These are phyloP conservation scores for Stenchaetothrips biformis DNA, from an alignment of 2,888 invertebrate species.

Conservation along the genomic window DNA sequence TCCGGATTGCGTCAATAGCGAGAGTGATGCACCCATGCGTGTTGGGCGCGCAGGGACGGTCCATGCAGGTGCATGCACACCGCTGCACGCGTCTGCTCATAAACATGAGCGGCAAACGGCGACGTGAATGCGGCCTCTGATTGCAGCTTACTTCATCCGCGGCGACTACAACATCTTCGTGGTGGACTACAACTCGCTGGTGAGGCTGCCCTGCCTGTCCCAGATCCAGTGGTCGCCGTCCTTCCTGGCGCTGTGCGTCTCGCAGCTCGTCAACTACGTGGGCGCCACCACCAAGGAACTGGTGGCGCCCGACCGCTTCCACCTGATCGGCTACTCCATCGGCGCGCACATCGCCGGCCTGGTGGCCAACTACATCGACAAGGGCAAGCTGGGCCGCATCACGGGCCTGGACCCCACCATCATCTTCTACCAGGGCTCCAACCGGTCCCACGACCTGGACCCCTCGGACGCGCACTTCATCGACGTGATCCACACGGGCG, in stretches of 20 bases:
- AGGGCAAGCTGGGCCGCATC: conserved; percentile 76
- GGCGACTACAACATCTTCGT: conserved; percentile 82
- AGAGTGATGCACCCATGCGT: too few relatives aligned
- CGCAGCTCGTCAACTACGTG: conserved; percentile 73
- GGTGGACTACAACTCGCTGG: conserved; percentile 76
- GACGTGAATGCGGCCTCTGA: neutral
- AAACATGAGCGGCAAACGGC: too few relatives aligned
- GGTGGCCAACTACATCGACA: conserved; percentile 67
- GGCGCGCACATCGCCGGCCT: conserved; percentile 82
- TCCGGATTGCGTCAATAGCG: too few relatives aligned
- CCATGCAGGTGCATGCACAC: too few relatives aligned
- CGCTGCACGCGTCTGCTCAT: too few relatives aligned
- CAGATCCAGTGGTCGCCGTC: conserved; percentile 56
- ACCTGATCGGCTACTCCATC: conserved; percentile 80
- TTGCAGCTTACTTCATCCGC: conserved; percentile 65
- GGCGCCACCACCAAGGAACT: conserved; percentile 59
- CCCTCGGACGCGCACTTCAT: conserved; percentile 76
- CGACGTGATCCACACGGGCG: conserved; percentile 78
- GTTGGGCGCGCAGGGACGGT: too few relatives aligned
- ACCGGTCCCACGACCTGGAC: conserved; percentile 74
- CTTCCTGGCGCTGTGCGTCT: conserved; percentile 63
- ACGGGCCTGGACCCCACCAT: conserved; percentile 83
- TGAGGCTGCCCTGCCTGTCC: conserved; percentile 76
- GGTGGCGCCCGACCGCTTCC: conserved; percentile 66
- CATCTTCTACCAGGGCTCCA: conserved; percentile 72